A percentile compares a stretch with the other conserved stretches of the same genome.
phyloP scores from a whole-genome alignment of 2,888 invertebrate species.

The Isoperla grammatica region DNA sequence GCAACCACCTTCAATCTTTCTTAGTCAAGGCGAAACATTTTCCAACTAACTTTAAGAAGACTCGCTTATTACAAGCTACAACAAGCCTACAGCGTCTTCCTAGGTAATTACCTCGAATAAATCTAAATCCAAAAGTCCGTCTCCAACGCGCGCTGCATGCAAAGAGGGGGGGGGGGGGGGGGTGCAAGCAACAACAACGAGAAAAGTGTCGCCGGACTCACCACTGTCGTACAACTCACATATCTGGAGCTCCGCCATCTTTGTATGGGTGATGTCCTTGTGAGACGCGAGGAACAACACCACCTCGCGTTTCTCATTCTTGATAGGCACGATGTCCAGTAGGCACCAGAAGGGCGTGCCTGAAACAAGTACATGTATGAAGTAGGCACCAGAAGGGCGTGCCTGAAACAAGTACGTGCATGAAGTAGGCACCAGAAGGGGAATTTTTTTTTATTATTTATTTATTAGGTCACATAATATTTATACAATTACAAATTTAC shows the following conservation, averaged over 20 bases:
- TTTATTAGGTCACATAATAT: too few relatives aligned
- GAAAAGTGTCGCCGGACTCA: conserved; percentile 49
- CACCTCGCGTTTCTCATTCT: conserved; percentile 96
- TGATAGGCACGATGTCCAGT: conserved; percentile 95
- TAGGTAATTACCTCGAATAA: too few relatives aligned
- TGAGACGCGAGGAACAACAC: conserved; percentile 93
- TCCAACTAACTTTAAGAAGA: too few relatives aligned
- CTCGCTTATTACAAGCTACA: too few relatives aligned
- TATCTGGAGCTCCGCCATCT: conserved; percentile 75
- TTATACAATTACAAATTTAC: too few relatives aligned
- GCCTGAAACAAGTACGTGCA: conserved; percentile 51
- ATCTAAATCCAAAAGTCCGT: too few relatives aligned
- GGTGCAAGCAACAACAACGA: not conserved
- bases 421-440: too few relatives aligned
- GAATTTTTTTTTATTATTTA: too few relatives aligned
- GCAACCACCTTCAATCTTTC: too few relatives aligned
- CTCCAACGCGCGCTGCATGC: not conserved
- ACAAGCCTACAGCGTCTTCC: too few relatives aligned
- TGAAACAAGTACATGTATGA: conserved; percentile 43
- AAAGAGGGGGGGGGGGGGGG: not conserved
- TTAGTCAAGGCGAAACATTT: too few relatives aligned
- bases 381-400: conserved; percentile 61
- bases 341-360: conserved; percentile 93
- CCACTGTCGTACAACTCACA: conserved; percentile 83
- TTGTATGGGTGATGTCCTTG: conserved; percentile 92